Conservation (phyloP, 2,113 vertebrate species). For the Recurvirostra avosetta region DNA sequence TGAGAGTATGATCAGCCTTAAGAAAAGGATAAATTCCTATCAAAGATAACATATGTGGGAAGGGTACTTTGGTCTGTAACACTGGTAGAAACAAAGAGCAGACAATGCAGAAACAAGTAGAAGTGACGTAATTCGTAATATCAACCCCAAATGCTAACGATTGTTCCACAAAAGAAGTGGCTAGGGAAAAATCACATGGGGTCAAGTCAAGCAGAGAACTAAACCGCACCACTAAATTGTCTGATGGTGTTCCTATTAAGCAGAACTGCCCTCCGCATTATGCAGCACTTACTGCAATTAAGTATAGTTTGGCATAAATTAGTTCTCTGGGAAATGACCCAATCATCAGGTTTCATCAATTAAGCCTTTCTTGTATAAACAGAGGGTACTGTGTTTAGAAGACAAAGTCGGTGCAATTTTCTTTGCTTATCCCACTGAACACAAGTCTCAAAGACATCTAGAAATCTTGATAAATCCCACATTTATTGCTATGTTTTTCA, state of each 20-base stretch:
- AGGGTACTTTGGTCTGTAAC: not conserved
- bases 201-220: slow-evolving; percentile 42
- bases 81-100: not conserved
- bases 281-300: slow-evolving; percentile 55
- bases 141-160: not conserved
- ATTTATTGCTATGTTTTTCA: not conserved
- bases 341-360: slow-evolving; percentile 48
- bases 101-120: not conserved
- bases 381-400: not conserved
- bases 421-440: not conserved
- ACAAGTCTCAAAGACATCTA: not conserved
- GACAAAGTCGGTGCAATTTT: not conserved
- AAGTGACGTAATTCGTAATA: not conserved
- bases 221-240: slow-evolving; percentile 13
- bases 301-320: slow-evolving; percentile 54
- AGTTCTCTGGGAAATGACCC: slow-evolving; percentile 60
- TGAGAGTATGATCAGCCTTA: not conserved
- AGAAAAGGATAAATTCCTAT: not conserved
- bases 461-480: not conserved
- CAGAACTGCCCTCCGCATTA: slow-evolving; percentile 55
- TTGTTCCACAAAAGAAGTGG: not conserved
- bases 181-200: not conserved
- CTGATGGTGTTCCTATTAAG: slow-evolving; percentile 38
- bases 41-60: not conserved
- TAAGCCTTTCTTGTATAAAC: slow-evolving; percentile 14